phyloP scores from a whole-genome alignment of 2,888 invertebrate genomes.

The Prosapia bicincta region DNA sequence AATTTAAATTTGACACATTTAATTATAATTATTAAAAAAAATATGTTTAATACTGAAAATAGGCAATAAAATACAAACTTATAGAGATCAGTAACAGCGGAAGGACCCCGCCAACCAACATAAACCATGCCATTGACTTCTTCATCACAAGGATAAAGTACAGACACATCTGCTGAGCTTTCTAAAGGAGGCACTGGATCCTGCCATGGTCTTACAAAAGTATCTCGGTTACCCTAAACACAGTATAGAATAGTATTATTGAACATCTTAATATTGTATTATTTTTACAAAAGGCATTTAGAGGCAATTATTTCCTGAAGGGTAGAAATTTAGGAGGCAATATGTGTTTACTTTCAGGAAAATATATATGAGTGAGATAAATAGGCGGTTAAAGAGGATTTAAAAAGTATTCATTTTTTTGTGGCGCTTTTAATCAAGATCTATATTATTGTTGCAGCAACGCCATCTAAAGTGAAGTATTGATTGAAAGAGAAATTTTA shows the following conservation, averaged over 20 bases:
- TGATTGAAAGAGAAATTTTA: no score
- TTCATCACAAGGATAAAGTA: conserved; percentile 77
- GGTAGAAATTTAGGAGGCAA: no score
- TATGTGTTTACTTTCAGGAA: not conserved
- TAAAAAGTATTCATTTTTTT: no score
- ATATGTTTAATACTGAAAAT: not conserved
- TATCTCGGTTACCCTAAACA: conserved; percentile 50
- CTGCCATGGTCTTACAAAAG: conserved; percentile 76
- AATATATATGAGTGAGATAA: no score
- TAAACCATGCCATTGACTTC: conserved; percentile 75
- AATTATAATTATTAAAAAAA: no score
- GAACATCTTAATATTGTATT: no score
- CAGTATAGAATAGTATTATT: no score
- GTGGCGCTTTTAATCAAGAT: no score
- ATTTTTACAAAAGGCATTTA: not conserved
- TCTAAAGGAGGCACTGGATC: conserved; percentile 61
- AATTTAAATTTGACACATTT: no score
- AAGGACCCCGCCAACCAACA: conserved; percentile 79
- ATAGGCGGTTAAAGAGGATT: no score
- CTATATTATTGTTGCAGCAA: no score
- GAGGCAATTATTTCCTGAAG: not conserved
- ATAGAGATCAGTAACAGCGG: conserved; percentile 53
- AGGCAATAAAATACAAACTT: conserved; percentile 38
- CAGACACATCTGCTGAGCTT: conserved; percentile 54
- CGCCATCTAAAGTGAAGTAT: no score